Base-by-base conservation (phyloP, 2,797 vertebrate genomes). In the Sebastes melanostomus region DNA sequence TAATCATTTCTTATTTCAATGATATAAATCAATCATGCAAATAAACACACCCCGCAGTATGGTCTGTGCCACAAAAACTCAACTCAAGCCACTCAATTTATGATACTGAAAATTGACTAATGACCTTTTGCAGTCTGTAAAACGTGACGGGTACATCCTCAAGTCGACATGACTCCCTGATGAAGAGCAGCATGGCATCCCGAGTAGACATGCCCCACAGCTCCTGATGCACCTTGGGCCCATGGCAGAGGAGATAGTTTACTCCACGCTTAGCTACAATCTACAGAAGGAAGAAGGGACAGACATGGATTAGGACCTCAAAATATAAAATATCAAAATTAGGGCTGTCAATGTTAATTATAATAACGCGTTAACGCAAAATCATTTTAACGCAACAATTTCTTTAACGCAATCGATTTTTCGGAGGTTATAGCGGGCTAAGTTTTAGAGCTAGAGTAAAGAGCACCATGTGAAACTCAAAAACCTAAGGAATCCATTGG, bases 61-160 rank as follows among this genome's bases (percentile, higher is more conserved):
- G 4, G 8, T 14, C 3, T 32, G 9, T 6, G 25, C 6, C 22
- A 22, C 12, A 68, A 66, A 77, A 65, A 27, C 30, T 29, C 8
- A 29, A 75, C 27, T 52, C 3, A 42, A 74, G 16, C 8, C 34
- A 25, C n/a, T n/a, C 13, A 54, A 27, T 20, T n/a, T 20, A 24
- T 62, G 1, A 61, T 10, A 58, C 1, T 24, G 2, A 38, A 73
- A 76, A 25, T 6, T 76, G 67, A 97, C 94, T 66, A 38, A 3
- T 56, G 34, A 99, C 98, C 97, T 98, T 97, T 86, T 96, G 96
- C 32, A 98, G 92, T 85, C 95, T 95, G 95, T 98, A 99, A 95
- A 96, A 97, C 22, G 96, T 98, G 86, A 98, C 95, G 0, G 98
- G 97, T 11, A 98, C 97, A n/a, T 98, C 98, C 87, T 98, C 97